phyloP scores from a whole-genome alignment of 1,140 invertebrate genomes.

The Drosophila lacteicornis region DNA sequence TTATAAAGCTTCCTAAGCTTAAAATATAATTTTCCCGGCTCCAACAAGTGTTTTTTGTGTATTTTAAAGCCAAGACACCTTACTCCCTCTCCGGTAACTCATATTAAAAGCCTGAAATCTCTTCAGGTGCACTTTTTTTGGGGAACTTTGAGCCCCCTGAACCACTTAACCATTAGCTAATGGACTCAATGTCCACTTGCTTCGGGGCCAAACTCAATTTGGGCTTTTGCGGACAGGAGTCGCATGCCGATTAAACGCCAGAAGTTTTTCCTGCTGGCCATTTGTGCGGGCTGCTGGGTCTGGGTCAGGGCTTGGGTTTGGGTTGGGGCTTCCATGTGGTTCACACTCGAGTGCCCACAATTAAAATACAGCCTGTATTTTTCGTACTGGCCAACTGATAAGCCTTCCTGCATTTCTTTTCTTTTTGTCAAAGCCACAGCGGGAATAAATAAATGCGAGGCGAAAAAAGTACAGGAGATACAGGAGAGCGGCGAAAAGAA shows the following conservation, averaged over 20 bases:
- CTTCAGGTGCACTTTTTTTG: too few species aligned
- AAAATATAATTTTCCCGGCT: too few species aligned
- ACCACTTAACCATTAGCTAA: slow-evolving; percentile 35
- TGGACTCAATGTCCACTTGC: slow-evolving; percentile 47
- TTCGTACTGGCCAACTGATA: slow-evolving; percentile 70
- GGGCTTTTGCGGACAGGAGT: slow-evolving; percentile 9
- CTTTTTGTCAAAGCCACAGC: slow-evolving; percentile 42
- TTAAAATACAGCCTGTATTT: slow-evolving; percentile 74
- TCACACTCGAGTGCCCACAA: slow-evolving; percentile 80
- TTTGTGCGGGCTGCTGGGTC: slow-evolving; percentile 45
- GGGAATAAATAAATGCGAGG: slow-evolving; percentile 20
- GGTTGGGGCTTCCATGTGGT: slow-evolving; percentile 29
- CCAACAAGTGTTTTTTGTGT: too few species aligned
- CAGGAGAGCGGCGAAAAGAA: slow-evolving; percentile 45
- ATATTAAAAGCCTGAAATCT: too few species aligned
- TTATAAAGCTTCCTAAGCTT: too few species aligned
- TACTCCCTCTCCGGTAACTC: too few species aligned
- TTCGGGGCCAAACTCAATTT: slow-evolving; percentile 40
- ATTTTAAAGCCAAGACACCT: too few species aligned
- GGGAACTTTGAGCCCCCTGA: too few species aligned
- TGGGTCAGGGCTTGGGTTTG: neutral
- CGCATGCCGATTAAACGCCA: slow-evolving; percentile 17
- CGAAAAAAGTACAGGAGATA: slow-evolving; percentile 29
- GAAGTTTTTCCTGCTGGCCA: slow-evolving; percentile 48
- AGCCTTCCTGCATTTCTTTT: slow-evolving; percentile 79